Percentiles rank a stretch among this genome's conserved stretches.
Conservation (phyloP, 2,888 invertebrate genomes). For the Diarsia rubi region DNA sequence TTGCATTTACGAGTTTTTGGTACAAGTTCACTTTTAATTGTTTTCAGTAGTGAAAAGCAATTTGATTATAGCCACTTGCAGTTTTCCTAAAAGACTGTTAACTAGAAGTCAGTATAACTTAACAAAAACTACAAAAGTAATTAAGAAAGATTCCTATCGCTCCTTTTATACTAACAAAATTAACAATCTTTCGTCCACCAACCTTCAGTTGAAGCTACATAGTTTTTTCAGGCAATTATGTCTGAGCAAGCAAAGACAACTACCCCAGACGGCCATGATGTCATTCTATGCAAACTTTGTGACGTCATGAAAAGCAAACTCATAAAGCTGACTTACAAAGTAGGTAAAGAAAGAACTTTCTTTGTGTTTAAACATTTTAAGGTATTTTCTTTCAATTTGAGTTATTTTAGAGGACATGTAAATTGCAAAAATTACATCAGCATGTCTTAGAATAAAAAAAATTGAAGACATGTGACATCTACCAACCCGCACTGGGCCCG, state of each 20-base stretch:
- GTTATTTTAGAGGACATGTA: no score
- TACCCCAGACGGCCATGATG: constrained; percentile 40
- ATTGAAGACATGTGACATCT: no score
- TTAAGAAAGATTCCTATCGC: constrained; percentile 1
- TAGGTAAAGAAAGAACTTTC: neutral
- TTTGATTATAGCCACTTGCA: neutral
- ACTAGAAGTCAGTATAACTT: neutral
- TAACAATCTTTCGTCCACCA: neutral
- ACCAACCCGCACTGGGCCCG: no score
- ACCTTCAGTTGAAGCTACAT: constrained; percentile 19
- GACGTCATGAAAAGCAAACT: constrained; percentile 46
- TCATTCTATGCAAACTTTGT: constrained; percentile 40
- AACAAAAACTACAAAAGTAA: neutral
- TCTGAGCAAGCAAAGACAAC: constrained; percentile 45
- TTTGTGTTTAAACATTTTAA: constrained; percentile 15
- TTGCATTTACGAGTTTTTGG: neutral
- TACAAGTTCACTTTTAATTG: neutral
- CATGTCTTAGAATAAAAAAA: no score
- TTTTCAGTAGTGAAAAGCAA: neutral
- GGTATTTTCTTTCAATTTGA: neutral
- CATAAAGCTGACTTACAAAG: neutral
- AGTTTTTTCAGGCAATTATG: constrained; percentile 44
- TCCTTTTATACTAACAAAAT: neutral
- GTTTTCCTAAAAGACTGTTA: neutral
- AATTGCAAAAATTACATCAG: no score